phyloP scores from a whole-genome alignment of 35 echinoderm and acorn worm genomes.

The Strongylocentrotus purpuratus region DNA sequence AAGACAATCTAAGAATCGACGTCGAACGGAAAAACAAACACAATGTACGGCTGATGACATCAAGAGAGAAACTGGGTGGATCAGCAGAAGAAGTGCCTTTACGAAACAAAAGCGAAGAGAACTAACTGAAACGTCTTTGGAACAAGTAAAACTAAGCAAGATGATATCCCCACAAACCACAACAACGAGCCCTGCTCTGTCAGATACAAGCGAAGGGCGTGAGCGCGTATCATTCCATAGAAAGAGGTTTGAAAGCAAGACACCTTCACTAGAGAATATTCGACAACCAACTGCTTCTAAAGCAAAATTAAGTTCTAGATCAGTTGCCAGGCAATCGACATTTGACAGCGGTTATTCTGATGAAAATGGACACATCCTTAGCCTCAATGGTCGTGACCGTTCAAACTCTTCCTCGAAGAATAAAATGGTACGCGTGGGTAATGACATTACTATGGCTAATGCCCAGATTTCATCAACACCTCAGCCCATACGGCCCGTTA shows the following conservation, averaged over 20 bases:
- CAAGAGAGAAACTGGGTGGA: constrained; percentile 87
- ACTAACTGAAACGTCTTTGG: constrained; percentile 22
- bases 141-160: constrained; percentile 48
- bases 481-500: not conserved
- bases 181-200: constrained; percentile 21
- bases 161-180: constrained; percentile 36
- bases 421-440: not conserved
- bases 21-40: constrained; percentile 62
- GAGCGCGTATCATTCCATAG: not conserved
- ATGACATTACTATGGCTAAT: not conserved
- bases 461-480: not conserved
- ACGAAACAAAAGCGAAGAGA: constrained; percentile 54
- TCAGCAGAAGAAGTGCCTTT: constrained; percentile 66
- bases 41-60: constrained; percentile 93
- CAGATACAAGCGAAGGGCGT: not conserved
- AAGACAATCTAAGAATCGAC: constrained; percentile 37
- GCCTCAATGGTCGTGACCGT: not conserved
- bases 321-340: constrained; percentile 68
- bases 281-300: constrained; percentile 20
- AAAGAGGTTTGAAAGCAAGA: constrained; percentile 41
- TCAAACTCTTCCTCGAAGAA: not conserved
- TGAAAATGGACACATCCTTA: constrained; percentile 74
- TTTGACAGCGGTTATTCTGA: constrained; percentile 97
- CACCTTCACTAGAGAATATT: not conserved
- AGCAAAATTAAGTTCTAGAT: constrained; percentile 10